These are phyloP conservation scores for Ischnus inquisitorius DNA, from an alignment of 2,888 invertebrate species.

Conservation along the genomic window DNA sequence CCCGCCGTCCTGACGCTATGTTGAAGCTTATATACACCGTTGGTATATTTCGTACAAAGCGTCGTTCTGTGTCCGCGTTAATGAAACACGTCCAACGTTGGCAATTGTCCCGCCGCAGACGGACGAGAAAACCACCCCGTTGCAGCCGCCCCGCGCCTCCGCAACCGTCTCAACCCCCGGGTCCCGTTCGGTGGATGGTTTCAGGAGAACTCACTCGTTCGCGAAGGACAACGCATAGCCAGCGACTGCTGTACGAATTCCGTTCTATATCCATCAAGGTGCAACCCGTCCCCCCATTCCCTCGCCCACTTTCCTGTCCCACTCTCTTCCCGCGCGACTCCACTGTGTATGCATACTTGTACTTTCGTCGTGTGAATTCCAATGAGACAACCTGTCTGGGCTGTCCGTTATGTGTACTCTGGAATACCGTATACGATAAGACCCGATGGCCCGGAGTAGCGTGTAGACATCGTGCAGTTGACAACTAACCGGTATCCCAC, in stretches of 20 bases:
- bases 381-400: conserved; percentile 63
- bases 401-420: conserved; percentile 46
- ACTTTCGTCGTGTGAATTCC: conserved; percentile 60
- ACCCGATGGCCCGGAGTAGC: conserved; percentile 40
- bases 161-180: neutral
- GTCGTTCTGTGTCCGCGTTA: conserved; percentile 77
- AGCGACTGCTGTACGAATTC: conserved; percentile 48
- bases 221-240: conserved; percentile 39
- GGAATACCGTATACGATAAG: conserved; percentile 42
- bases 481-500: conserved; percentile 25
- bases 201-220: conserved; percentile 46
- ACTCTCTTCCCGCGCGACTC: conserved; percentile 1
- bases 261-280: conserved; percentile 55
- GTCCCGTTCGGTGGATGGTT: neutral
- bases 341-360: conserved; percentile 37
- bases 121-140: conserved; percentile 44
- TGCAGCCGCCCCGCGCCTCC: no score
- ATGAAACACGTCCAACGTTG: conserved; percentile 81
- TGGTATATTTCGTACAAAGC: conserved; percentile 64
- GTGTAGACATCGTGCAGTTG: conserved; percentile 40
- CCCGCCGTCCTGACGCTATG: conserved; percentile 27
- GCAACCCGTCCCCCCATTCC: neutral
- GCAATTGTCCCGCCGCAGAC: conserved; percentile 80
- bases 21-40: neutral
- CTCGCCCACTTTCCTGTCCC: neutral